Evolutionary conservation across 2,113 vertebrate genomes (phyloP).

Genomic region (Panurus biarmicus): DNA sequence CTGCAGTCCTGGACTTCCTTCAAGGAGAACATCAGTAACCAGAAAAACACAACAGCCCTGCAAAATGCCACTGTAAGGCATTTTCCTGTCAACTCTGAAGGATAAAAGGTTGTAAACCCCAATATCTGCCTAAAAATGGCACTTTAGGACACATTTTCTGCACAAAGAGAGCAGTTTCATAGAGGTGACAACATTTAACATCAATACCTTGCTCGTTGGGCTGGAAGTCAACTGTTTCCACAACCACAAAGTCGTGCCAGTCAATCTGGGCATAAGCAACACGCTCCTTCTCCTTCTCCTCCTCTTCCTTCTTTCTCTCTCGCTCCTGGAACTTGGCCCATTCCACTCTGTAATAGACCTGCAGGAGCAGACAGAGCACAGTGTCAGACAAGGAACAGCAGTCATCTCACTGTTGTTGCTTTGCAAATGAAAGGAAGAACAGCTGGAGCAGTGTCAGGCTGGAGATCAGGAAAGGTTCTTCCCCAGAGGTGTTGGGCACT

Average conservation of each 20-base stretch:
- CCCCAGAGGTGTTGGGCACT: background rate
- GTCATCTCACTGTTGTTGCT: accelerated
- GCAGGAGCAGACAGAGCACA: background rate
- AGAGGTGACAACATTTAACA: background rate
- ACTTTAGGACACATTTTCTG: background rate
- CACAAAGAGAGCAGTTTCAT: background rate
- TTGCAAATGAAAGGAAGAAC: background rate
- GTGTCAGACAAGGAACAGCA: background rate
- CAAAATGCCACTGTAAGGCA: background rate
- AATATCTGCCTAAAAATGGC: accelerated
- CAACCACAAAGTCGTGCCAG: conserved; percentile 98
- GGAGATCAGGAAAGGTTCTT: background rate
- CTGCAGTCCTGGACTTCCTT: background rate
- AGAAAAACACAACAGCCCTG: background rate
- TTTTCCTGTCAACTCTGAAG: background rate
- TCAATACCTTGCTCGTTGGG: conserved; percentile 89
- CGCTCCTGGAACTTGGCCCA: conserved; percentile 99
- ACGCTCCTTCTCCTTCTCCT: conserved; percentile 93
- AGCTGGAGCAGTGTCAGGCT: background rate
- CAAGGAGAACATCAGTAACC: background rate
- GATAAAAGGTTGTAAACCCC: background rate
- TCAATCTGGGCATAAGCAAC: conserved; percentile 98
- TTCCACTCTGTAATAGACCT: conserved; percentile 96
- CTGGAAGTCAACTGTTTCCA: conserved; percentile 97
- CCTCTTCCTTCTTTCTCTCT: conserved; percentile 95